Percentiles rank a stretch among this genome's conserved stretches.
Conservation (phyloP, 1,140 invertebrate species). For the Drosophila varians region DNA sequence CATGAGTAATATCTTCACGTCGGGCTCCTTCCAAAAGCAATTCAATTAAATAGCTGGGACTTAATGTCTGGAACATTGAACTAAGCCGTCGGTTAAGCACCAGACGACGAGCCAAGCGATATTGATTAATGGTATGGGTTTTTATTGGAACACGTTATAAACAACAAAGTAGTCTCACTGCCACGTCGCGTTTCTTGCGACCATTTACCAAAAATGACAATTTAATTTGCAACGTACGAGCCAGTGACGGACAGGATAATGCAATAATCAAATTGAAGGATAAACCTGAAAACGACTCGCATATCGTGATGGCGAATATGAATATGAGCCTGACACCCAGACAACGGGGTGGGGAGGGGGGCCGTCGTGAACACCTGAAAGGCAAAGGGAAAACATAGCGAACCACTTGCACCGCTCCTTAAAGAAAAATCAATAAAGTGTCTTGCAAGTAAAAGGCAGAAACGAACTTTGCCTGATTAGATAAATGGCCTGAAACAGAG, state of each 20-base stretch:
- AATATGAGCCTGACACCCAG: constrained; percentile 43
- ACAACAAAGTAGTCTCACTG: background rate
- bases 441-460: constrained; percentile 63
- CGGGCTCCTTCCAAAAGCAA: constrained; percentile 4
- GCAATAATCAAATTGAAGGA: constrained; percentile 60
- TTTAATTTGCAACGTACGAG: constrained; percentile 68
- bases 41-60: constrained; percentile 33
- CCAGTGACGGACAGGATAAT: constrained; percentile 71
- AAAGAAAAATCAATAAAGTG: constrained; percentile 70
- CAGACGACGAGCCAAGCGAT: background rate
- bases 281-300: constrained; percentile 29
- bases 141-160: constrained; percentile 15
- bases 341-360: constrained; percentile 13
- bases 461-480: constrained; percentile 62
- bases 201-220: constrained; percentile 67
- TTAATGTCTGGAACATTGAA: constrained; percentile 34
- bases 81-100: constrained; percentile 12
- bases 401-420: constrained; percentile 24
- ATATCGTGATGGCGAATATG: constrained; percentile 48
- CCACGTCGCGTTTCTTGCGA: constrained; percentile 41
- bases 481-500: constrained; percentile 39
- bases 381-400: constrained; percentile 33
- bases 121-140: constrained; percentile 44
- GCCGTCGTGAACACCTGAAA: constrained; percentile 41
- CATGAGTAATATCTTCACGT: constrained; percentile 31